A percentile compares a stretch with the other conserved stretches of the same genome.
Conservation (phyloP, 2,797 vertebrate genomes). For the Arctocebus calabarensis region DNA sequence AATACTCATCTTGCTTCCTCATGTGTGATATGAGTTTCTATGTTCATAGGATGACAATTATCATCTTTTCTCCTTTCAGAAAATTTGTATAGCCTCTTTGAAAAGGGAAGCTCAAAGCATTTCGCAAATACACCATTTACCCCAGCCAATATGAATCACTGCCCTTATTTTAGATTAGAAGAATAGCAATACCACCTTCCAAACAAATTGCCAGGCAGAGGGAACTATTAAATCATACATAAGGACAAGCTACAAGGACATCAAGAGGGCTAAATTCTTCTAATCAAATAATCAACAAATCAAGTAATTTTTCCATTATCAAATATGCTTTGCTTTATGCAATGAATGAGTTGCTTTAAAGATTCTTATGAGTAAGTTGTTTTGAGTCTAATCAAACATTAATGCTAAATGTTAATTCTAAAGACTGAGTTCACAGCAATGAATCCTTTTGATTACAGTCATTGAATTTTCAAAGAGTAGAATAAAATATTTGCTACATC, state of each 20-base stretch:
- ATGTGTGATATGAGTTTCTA: conserved; percentile 77
- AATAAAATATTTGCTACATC: neutral
- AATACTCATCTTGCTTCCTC: conserved; percentile 78
- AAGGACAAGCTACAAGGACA: conserved; percentile 42
- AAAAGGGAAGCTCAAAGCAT: conserved; percentile 73
- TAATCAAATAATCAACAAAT: neutral
- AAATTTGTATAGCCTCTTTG: conserved; percentile 81
- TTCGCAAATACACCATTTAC: conserved; percentile 70
- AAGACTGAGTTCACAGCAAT: neutral
- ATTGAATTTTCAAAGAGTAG: conserved; percentile 2
- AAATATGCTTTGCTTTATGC: conserved; percentile 39
- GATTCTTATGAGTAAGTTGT: conserved; percentile 1
- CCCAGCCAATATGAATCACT: conserved; percentile 55
- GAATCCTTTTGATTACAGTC: neutral
- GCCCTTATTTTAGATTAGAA: conserved; percentile 68
- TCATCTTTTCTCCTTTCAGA: conserved; percentile 79
- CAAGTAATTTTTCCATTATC: conserved; percentile 19
- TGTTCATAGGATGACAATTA: conserved; percentile 79
- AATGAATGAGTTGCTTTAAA: conserved; percentile 36
- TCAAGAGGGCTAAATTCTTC: neutral
- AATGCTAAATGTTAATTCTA: neutral
- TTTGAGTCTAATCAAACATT: conserved; percentile 55
- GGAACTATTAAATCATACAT: conserved; percentile 51
- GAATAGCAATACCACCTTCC: conserved; percentile 60
- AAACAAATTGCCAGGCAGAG: conserved; percentile 61